Conservation (phyloP, 2,888 invertebrate genomes). For the Horisme vitalbata region DNA sequence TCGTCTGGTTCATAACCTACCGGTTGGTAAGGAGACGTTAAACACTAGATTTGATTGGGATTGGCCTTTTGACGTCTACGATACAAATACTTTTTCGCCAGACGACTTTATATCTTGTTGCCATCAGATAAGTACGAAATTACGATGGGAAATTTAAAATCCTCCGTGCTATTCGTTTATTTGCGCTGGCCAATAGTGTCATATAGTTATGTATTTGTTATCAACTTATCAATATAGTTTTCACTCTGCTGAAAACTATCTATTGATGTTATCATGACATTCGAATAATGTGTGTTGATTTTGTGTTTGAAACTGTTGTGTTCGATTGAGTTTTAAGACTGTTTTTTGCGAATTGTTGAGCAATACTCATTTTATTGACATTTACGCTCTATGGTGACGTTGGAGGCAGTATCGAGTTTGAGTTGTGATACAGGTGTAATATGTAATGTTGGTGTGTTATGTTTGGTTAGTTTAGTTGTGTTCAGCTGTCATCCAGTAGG, state of each 20-base stretch:
- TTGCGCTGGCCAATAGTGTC: too few relatives aligned
- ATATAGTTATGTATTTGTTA: slow-evolving; percentile 29
- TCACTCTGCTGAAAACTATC: slow-evolving; percentile 65
- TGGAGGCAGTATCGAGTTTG: slow-evolving; percentile 1
- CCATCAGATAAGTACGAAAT: too few relatives aligned
- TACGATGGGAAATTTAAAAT: too few relatives aligned
- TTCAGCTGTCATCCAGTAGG: slow-evolving; percentile 65
- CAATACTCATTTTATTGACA: slow-evolving; percentile 39
- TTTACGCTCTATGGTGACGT: not conserved
- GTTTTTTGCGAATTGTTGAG: slow-evolving; percentile 44
- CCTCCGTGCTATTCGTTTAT: too few relatives aligned
- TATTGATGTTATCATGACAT: slow-evolving; percentile 51
- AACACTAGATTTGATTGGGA: too few relatives aligned
- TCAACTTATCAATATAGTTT: slow-evolving; percentile 72
- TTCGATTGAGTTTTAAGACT: slow-evolving; percentile 46
- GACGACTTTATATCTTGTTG: too few relatives aligned
- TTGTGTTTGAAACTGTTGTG: slow-evolving; percentile 37
- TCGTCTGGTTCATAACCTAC: too few relatives aligned
- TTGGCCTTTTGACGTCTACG: too few relatives aligned
- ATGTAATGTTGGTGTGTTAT: slow-evolving; percentile 16
- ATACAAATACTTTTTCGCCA: too few relatives aligned
- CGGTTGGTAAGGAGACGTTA: too few relatives aligned
- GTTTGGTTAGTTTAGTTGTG: slow-evolving; percentile 34
- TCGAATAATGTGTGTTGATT: slow-evolving; percentile 29
- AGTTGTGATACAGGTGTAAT: slow-evolving; percentile 14